Evolutionary conservation across 1,140 invertebrate species (phyloP), one percentile per base, ranked within the genome.

Genomic region (Hypsibius dujardini): DNA sequence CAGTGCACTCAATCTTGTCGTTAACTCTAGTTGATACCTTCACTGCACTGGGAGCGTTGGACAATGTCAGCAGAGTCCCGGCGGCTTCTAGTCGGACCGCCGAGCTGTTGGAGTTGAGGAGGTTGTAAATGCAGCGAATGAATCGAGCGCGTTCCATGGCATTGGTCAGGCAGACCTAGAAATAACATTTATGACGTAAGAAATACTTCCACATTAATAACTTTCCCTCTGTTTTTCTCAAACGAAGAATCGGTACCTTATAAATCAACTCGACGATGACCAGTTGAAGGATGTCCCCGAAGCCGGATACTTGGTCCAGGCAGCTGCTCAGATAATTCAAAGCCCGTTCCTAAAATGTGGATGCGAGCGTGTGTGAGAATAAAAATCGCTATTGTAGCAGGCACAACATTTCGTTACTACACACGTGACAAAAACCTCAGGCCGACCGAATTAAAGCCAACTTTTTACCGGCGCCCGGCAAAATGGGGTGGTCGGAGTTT

Each of bases 201-300:
- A 71, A 46, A 7, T 46, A 46, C 28, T 71, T 28, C 42, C 7
- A 56, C 47, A 28, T 3, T 1, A 72, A 42, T 15, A 72, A 70
- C 14, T 40, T 67, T 47, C 28, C 15, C 46, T 45, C 1, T 67
- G 15, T n/a, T 28, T 70, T 46, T 72, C 40, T 75, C 28, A 59
- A 28, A 28, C 28, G 47, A n/a, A 14, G 40, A 69, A 59, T 62
- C 74, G 73, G 74, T 76, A 95, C 94, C 85, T 98, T 98, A 78
- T 98, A 98, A 76, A 99, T 98, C 0, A 99, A 83, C 80, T 99
- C 95, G 0, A 99, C 95, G 78, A 98, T 98, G 46, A 99, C 92
- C 56, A 99, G 82, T 79, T 99, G 96, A 2, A 99, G 81, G 75
- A 98, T 98, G 79, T 99, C 95, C 14, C 93, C 94, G 80, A 99